Conservation (phyloP, 2,888 invertebrate species). For the Leptopilina myrica region DNA sequence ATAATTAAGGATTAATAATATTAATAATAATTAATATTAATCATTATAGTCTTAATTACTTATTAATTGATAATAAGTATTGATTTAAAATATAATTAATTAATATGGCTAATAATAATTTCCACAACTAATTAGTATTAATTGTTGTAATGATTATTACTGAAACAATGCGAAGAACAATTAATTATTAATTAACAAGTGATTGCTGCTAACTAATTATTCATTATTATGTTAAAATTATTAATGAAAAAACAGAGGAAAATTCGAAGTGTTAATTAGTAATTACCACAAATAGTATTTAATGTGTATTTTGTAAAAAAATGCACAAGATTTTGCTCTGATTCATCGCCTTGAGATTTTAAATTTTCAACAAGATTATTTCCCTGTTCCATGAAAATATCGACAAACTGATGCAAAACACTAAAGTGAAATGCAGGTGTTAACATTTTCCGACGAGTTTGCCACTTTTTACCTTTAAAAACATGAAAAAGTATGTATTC, state of each 20-base stretch:
- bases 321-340: slow-evolving; percentile 76
- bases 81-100: too few species aligned
- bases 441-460: slow-evolving; percentile 41
- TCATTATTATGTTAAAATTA: too few species aligned
- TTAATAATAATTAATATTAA: too few species aligned
- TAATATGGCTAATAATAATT: too few species aligned
- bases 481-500: not conserved
- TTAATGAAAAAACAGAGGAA: too few species aligned
- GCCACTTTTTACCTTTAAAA: slow-evolving; percentile 39
- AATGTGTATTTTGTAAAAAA: slow-evolving; percentile 81
- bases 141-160: too few species aligned
- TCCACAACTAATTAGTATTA: too few species aligned
- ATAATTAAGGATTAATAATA: too few species aligned
- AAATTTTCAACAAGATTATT: slow-evolving; percentile 70
- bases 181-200: not conserved
- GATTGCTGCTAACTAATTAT: too few species aligned
- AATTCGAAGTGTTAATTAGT: not conserved
- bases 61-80: too few species aligned
- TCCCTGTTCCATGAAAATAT: slow-evolving; percentile 76
- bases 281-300: slow-evolving; percentile 82
- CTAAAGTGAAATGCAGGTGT: slow-evolving; percentile 43
- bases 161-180: too few species aligned
- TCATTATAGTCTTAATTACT: too few species aligned
- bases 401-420: slow-evolving; percentile 77
- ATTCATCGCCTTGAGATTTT: slow-evolving; percentile 59